Percentiles rank a stretch among this genome's conserved stretches.
These are phyloP conservation scores for Hyposoter didymator DNA, from an alignment of 2,888 invertebrate species.

Conservation along the genomic window DNA sequence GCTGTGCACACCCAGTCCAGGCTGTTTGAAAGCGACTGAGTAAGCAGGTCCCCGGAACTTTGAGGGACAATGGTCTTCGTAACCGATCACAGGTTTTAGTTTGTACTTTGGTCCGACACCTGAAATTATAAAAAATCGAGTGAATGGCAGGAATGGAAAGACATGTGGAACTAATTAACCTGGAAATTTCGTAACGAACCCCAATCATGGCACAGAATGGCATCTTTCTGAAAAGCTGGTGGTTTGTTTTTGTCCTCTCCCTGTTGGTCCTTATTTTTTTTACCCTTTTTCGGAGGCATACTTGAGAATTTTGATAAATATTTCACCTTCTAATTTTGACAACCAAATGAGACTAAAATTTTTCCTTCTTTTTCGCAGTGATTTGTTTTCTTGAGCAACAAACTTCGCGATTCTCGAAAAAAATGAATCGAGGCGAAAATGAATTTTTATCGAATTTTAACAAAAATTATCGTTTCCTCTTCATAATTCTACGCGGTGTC, in stretches of 20 bases:
- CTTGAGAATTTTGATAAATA: constrained; percentile 61
- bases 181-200: constrained; percentile 36
- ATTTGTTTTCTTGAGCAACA: constrained; percentile 19
- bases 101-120: constrained; percentile 87
- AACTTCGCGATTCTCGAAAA: constrained; percentile 47
- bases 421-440: background rate
- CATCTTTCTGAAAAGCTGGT: constrained; percentile 49
- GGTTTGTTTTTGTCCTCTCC: constrained; percentile 46
- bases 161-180: background rate
- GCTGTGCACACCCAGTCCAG: constrained; percentile 66
- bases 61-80: constrained; percentile 86
- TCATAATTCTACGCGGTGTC: background rate
- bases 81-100: constrained; percentile 88
- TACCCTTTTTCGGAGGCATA: constrained; percentile 63
- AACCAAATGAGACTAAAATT: constrained; percentile 19
- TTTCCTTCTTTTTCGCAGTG: constrained; percentile 29
- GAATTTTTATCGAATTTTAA: background rate
- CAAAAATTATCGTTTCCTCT: background rate
- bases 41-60: constrained; percentile 87
- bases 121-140: constrained; percentile 38
- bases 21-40: constrained; percentile 85
- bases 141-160: background rate
- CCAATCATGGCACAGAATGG: constrained; percentile 41
- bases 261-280: constrained; percentile 15
- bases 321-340: constrained; percentile 65